Base-by-base conservation (phyloP, 1,140 invertebrate species). In the Lordiphosa collinella region DNA sequence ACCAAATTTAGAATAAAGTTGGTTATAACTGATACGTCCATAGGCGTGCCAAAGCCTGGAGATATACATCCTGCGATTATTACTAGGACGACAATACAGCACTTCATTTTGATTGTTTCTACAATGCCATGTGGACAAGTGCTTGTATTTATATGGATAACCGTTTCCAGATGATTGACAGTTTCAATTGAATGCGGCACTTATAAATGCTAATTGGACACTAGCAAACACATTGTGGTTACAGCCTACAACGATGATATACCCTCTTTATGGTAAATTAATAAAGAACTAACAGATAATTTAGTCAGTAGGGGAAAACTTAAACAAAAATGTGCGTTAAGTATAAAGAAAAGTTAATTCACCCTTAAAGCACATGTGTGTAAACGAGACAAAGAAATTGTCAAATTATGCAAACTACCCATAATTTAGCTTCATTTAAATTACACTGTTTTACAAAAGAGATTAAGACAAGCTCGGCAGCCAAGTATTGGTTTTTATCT, bases 101-200 rank as follows among this genome's bases (percentile, higher is more conserved):
- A 7, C 13, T 34, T 67, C 75, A 79, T 80, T 40, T 50, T 67
- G 1, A 14, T 32, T 51, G 3, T 7, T 22, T 5, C 31, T 14
- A 16, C 7, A 22, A 32, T 38, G 1, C 43, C 1, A 12, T 3
- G 8, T 8, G 6, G 6, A 2, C 22, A 32, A 12, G 11, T n/a
- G 1, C 25, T 13, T 6, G 11, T 18, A 13, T 41, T 64, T 54
- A 44, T 80, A 74, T 79, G 58, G 12, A 6, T 13, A 35, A 25
- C 4, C n/a, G 0, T 13, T 47, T 18, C 22, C 5, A 4, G 25
- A 57, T 74, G 76, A 79, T 75, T 79, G 75, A 70, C 75, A 80
- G 47, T 29, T 60, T 49, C 35, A 79, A 62, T 69, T 49, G 65
- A 12, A 16, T 32, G 11, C 41, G 11, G 12, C 44, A 70, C 57